Evolutionary conservation across 2,113 vertebrate species (phyloP), one percentile per base, ranked within the genome.

Genomic region (Sinosuthora webbiana): DNA sequence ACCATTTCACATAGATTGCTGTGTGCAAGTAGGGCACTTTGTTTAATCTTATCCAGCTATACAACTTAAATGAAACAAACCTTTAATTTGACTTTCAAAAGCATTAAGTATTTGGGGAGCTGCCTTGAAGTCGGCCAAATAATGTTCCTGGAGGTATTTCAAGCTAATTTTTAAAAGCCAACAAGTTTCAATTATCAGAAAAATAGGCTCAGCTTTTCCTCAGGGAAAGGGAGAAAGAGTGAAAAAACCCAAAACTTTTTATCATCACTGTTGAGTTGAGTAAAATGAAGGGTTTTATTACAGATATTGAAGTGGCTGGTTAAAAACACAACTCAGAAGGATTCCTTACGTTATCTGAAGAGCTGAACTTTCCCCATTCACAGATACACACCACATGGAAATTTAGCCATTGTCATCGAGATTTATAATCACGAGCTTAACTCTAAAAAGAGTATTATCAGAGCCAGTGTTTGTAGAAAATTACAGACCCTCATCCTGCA

Each of bases 31-130:
- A 92, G 41, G 65, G 92, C 83, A 92, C 65, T 97, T 87, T 71
- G 45, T 94, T 96, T 95, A 88, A 96, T 96, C 73, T 93, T 92
- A 92, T 64, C 69, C 90, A 90, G 83, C 76, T 50, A 96, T 42
- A 86, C 76, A 84, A 82, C 69, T 87, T 92, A 90, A 95, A 97
- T 83, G 83, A 96, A 97, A 94, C 69, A 95, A 96, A 96, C 41
- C 92, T 96, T 90, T 93, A 96, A 96, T 96, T 93, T 93, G 60
- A 93, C 92, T 96, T 97, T 90, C 88, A 95, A 87, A 94, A 93
- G 88, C 69, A 93, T 71, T 93, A 93, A 63, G 65, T 69, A 65
- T 92, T 90, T 93, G 57, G 50, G 30, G 42, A 88, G 83, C 71
- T 91, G 68, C 88, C 94, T 93, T 84, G 83, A 92, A 95, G 94